These are phyloP conservation scores for Diplogasteroides magnus DNA, from an alignment of 1,140 invertebrate species.

Conservation along the genomic window DNA sequence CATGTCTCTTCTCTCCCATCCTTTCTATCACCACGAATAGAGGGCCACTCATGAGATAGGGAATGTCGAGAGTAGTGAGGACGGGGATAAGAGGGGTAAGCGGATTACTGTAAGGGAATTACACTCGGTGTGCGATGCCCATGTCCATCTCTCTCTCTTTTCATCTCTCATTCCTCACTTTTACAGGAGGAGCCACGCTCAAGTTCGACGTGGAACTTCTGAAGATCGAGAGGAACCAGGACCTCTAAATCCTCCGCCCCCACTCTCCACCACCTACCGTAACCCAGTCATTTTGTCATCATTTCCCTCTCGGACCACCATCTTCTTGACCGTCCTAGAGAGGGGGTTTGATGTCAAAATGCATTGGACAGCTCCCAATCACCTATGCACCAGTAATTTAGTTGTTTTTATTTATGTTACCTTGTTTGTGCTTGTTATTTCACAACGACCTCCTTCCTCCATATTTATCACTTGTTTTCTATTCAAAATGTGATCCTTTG, in stretches of 20 bases:
- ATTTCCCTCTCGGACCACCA: neutral
- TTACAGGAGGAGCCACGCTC: slow-evolving; percentile 57
- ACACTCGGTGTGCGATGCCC: neutral
- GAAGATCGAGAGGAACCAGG: slow-evolving; percentile 69
- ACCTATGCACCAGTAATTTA: neutral
- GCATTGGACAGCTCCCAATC: too few relatives aligned
- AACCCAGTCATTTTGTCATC: neutral
- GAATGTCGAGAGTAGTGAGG: neutral
- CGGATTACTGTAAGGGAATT: neutral
- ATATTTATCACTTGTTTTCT: too few relatives aligned
- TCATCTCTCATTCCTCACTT: neutral
- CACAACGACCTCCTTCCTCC: too few relatives aligned
- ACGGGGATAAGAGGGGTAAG: neutral
- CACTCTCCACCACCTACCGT: neutral
- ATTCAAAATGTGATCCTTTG: too few relatives aligned
- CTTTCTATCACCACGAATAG: too few relatives aligned
- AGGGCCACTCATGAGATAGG: neutral
- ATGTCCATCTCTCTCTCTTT: neutral
- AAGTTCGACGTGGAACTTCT: slow-evolving; percentile 77
- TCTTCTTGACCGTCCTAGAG: neutral
- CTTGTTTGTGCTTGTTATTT: too few relatives aligned
- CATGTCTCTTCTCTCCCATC: too few relatives aligned
- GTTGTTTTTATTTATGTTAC: too few relatives aligned
- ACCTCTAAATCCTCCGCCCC: slow-evolving; percentile 56
- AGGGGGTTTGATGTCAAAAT: too few relatives aligned